Evolutionary conservation across 2,888 invertebrate species (phyloP).

Genomic region (Protula sp.): DNA sequence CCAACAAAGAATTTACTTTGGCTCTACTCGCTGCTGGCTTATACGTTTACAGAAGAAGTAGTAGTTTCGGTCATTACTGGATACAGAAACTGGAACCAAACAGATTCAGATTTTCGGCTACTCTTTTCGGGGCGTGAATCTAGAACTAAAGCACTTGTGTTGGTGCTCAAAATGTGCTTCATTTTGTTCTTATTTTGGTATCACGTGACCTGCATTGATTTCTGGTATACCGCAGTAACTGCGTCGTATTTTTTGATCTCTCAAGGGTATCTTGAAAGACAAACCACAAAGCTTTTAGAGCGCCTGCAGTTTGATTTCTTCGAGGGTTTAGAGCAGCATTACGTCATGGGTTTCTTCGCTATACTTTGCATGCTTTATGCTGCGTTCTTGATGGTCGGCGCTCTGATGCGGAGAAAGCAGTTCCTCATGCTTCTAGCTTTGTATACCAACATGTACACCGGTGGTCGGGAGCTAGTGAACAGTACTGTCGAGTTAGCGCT

Average conservation of each 20-base stretch:
- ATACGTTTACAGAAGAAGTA: too few species aligned
- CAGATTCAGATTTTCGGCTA: too few species aligned
- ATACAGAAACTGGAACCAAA: too few species aligned
- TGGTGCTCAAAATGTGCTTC: too few species aligned
- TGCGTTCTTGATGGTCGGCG: slow-evolving; percentile 10
- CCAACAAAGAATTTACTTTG: too few species aligned
- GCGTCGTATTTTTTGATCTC: slow-evolving; percentile 3
- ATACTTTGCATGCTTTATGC: slow-evolving; percentile 4
- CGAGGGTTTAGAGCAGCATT: slow-evolving; percentile 16
- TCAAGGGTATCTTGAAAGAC: not conserved
- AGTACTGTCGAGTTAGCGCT: slow-evolving; percentile 3
- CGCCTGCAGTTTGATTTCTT: slow-evolving; percentile 6
- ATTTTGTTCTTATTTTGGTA: not conserved
- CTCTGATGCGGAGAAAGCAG: slow-evolving; percentile 6
- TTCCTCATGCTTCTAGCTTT: slow-evolving; percentile 12
- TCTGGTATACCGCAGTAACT: not conserved
- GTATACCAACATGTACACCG: slow-evolving; percentile 14
- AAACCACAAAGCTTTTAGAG: slow-evolving; percentile 2
- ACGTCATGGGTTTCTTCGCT: slow-evolving; percentile 8
- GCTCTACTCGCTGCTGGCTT: too few species aligned
- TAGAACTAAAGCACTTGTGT: too few species aligned
- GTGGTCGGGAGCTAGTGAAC: slow-evolving; percentile 5
- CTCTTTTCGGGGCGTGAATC: too few species aligned
- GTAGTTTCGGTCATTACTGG: too few species aligned
- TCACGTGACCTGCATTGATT: too few species aligned